These are phyloP conservation scores for Nyctereutes procyonoides DNA, from an alignment of 2,113 vertebrate genomes.

Conservation along the genomic window DNA sequence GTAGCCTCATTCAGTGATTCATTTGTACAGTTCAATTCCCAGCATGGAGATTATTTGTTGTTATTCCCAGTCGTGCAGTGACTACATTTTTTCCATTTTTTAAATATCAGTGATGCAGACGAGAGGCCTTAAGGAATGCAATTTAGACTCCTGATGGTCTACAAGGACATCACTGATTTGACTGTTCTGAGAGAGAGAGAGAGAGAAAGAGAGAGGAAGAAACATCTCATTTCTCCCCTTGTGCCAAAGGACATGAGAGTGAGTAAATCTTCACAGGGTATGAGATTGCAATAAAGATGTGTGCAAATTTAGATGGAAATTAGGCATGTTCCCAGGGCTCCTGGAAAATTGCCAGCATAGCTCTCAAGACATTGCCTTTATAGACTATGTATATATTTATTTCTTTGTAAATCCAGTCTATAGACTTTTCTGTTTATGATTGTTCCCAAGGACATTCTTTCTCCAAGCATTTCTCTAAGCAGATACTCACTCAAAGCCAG, in stretches of 20 bases:
- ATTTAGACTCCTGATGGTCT: slow-evolving; percentile 31
- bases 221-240: slow-evolving; percentile 47
- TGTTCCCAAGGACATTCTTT: slow-evolving; percentile 81
- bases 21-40: slow-evolving; percentile 43
- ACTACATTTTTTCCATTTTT: slow-evolving; percentile 38
- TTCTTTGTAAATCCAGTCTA: slow-evolving; percentile 77
- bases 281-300: slow-evolving; percentile 79
- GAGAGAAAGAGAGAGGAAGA: background rate
- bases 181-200: background rate
- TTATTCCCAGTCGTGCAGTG: slow-evolving; percentile 2
- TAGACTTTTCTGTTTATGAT: slow-evolving; percentile 77
- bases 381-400: slow-evolving; percentile 80
- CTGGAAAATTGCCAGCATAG: slow-evolving; percentile 79
- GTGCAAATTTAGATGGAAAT: slow-evolving; percentile 83
- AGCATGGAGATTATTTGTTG: slow-evolving; percentile 30
- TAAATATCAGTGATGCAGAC: slow-evolving; percentile 50
- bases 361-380: slow-evolving; percentile 73
- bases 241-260: slow-evolving; percentile 70
- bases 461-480: slow-evolving; percentile 71
- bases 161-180: slow-evolving; percentile 5
- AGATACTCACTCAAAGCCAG: slow-evolving; percentile 72
- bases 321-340: slow-evolving; percentile 84
- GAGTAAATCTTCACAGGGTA: slow-evolving; percentile 80
- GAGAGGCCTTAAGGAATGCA: slow-evolving; percentile 28
- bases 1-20: slow-evolving; percentile 21